A percentile compares a stretch with the other conserved stretches of the same genome.
Conservation (phyloP, 2,888 invertebrate genomes). For the Troglohyphantes excavatus region DNA sequence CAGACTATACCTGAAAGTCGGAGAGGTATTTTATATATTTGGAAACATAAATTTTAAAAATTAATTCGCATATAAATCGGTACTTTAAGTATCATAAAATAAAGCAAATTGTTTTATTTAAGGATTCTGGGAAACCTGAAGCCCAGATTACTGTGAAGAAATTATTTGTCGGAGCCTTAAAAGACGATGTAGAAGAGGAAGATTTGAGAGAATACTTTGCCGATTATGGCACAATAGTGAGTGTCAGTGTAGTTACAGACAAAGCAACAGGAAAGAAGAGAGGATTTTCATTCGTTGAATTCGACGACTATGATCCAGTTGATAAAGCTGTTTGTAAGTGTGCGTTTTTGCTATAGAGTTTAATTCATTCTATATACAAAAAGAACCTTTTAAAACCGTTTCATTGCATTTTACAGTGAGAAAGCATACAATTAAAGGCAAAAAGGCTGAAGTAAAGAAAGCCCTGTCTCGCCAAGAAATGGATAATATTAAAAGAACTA, state of each 20-base stretch:
- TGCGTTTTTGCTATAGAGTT: background rate
- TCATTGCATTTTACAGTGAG: constrained; percentile 34
- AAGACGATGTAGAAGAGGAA: constrained; percentile 95
- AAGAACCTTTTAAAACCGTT: background rate
- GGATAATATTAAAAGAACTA: constrained; percentile 85
- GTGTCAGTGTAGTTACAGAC: constrained; percentile 93
- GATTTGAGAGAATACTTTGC: constrained; percentile 89
- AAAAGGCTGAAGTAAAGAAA: constrained; percentile 95
- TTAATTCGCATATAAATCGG: no score
- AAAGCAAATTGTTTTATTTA: constrained; percentile 8
- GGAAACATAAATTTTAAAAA: no score
- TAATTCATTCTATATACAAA: no score
- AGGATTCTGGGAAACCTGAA: constrained; percentile 91
- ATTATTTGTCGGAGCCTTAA: constrained; percentile 95
- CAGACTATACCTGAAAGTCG: no score
- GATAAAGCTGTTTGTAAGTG: constrained; percentile 96
- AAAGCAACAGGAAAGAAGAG: constrained; percentile 96
- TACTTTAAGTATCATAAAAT: no score
- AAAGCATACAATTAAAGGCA: constrained; percentile 91
- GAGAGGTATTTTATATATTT: no score
- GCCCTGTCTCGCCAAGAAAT: constrained; percentile 94
- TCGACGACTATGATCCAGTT: constrained; percentile 98
- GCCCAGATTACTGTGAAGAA: constrained; percentile 97
- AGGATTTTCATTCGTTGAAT: constrained; percentile 98
- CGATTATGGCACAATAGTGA: constrained; percentile 90